Percentiles rank a stretch among this genome's conserved stretches.
phyloP scores from a whole-genome alignment of 1,140 invertebrate genomes.

The Drosophila tsacasi region DNA sequence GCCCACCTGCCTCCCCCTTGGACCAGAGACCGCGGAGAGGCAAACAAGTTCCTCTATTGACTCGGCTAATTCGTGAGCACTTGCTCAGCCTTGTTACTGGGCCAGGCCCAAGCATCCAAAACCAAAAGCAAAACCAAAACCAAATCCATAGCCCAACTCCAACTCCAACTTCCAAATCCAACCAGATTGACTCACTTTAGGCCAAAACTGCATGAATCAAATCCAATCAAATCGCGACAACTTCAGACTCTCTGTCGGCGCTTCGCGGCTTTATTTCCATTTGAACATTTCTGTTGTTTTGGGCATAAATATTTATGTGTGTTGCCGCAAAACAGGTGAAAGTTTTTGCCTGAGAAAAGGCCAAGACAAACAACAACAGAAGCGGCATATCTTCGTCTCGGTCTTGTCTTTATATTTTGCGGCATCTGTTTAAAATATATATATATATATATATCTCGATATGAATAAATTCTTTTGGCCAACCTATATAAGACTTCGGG shows the following conservation, averaged over 20 bases:
- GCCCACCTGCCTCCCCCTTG: constrained; percentile 14
- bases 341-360: constrained; percentile 52
- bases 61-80: constrained; percentile 47
- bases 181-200: constrained; percentile 39
- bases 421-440: constrained; percentile 37
- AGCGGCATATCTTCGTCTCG: constrained; percentile 8
- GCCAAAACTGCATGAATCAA: constrained; percentile 52
- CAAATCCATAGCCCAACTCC: constrained; percentile 16
- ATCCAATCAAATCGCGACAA: constrained; percentile 35
- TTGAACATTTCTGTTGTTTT: constrained; percentile 43
- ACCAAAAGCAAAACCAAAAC: background rate
- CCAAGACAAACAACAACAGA: constrained; percentile 26
- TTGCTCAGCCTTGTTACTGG: constrained; percentile 39
- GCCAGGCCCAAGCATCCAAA: constrained; percentile 29
- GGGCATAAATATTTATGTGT: constrained; percentile 62
- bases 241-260: constrained; percentile 19
- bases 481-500: constrained; percentile 17
- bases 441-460: constrained; percentile 22
- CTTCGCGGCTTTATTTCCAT: constrained; percentile 16
- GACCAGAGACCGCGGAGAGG: background rate
- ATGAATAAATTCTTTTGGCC: constrained; percentile 44
- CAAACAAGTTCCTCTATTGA: constrained; percentile 48
- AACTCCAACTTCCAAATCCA: constrained; percentile 2
- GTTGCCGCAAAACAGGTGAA: constrained; percentile 35
- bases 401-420: constrained; percentile 15